These are phyloP conservation scores for Artibeus lituratus DNA, from an alignment of 2,797 vertebrate species.

Conservation along the genomic window DNA sequence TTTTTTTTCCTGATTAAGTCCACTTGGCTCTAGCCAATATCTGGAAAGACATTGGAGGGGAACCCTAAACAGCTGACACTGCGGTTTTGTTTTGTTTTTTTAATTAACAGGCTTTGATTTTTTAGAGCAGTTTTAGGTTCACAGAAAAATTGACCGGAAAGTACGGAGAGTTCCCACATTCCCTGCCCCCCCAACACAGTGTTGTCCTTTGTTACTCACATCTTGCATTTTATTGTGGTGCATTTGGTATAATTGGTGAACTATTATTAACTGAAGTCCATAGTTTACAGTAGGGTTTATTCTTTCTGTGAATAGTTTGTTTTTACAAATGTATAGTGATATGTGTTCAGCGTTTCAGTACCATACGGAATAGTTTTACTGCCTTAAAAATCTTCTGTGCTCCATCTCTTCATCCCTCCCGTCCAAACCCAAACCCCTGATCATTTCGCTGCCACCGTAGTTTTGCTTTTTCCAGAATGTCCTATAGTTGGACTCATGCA, in stretches of 20 bases:
- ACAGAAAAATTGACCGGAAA: constrained; percentile 33
- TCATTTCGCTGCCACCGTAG: not conserved
- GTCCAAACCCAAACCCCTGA: not conserved
- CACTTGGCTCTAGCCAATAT: not conserved
- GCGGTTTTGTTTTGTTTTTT: not conserved
- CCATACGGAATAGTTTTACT: not conserved
- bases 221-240: not conserved
- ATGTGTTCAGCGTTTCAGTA: not conserved
- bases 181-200: not conserved
- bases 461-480: not conserved
- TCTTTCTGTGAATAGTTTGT: not conserved
- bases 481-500: not conserved
- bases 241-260: not conserved
- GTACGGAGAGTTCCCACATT: constrained; percentile 2
- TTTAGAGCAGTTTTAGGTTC: not conserved
- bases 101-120: not conserved
- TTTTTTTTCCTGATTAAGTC: not conserved
- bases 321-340: not conserved
- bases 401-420: not conserved
- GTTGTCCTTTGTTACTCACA: not conserved
- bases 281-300: not conserved
- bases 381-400: not conserved
- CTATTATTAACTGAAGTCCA: not conserved
- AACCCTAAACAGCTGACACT: not conserved
- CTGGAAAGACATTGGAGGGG: not conserved